Evolutionary conservation across 2,797 vertebrate genomes (phyloP).

Genomic region (Ciconia nigra): DNA sequence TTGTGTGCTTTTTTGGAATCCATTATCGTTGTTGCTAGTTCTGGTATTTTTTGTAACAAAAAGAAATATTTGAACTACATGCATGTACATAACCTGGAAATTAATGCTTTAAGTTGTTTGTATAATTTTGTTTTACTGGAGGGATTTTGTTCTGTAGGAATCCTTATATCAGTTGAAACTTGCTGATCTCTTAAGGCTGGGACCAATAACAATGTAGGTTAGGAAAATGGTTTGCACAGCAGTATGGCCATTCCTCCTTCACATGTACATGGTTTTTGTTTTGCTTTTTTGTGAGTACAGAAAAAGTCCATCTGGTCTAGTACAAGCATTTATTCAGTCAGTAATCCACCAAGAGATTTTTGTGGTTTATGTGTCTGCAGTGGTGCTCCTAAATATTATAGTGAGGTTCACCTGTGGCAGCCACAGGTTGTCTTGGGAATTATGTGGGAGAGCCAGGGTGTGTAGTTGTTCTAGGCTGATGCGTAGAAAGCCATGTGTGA

Average conservation of each 20-base stretch:
- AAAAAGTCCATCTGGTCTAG: background rate
- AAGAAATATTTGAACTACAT: background rate
- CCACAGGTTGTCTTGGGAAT: background rate
- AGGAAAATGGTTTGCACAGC: background rate
- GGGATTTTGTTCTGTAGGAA: background rate
- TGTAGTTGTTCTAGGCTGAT: background rate
- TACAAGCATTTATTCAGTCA: background rate
- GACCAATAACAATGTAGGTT: background rate
- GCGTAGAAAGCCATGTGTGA: rapidly evolving
- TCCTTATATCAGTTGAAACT: background rate
- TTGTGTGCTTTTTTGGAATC: background rate
- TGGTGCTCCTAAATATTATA: background rate
- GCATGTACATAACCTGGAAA: background rate
- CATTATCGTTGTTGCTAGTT: background rate
- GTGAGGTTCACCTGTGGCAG: background rate
- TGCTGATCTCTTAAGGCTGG: background rate
- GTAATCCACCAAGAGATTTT: background rate
- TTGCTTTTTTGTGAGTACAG: background rate
- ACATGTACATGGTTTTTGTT: background rate
- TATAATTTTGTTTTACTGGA: background rate
- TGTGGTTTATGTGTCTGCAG: background rate
- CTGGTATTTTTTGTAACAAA: background rate
- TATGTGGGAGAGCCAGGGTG: background rate
- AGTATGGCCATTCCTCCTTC: background rate
- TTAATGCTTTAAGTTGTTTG: background rate